phyloP scores from a whole-genome alignment of 2,888 invertebrate genomes.

The Zygogramma bicolorata region DNA sequence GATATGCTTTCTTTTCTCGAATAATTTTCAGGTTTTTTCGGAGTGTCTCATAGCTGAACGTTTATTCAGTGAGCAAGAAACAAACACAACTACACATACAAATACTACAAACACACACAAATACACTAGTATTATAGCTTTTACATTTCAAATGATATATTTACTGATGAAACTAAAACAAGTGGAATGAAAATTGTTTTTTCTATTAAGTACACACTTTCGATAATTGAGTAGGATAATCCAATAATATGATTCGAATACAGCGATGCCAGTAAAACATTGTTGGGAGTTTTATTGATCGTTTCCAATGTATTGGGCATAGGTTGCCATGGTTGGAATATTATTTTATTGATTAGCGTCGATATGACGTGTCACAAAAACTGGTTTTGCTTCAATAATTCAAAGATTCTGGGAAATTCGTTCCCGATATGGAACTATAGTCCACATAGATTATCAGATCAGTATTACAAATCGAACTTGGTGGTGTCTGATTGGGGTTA shows the following conservation, averaged over 20 bases:
- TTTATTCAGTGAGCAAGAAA: no score
- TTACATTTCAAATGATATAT: no score
- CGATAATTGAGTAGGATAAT: not conserved
- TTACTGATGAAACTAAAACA: no score
- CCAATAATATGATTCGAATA: not conserved
- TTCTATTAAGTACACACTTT: not conserved
- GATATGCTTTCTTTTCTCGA: no score
- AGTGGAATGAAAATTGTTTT: no score
- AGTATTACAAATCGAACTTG: not conserved
- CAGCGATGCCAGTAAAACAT: not conserved
- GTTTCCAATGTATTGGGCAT: conserved; percentile 49
- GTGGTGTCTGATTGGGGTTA: not conserved
- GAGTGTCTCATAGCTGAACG: no score
- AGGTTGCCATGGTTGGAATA: conserved; percentile 50
- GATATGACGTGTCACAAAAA: not conserved
- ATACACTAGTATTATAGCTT: no score
- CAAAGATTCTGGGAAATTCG: not conserved
- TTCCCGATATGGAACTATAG: not conserved
- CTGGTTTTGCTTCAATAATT: not conserved
- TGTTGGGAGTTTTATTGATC: conserved; percentile 37
- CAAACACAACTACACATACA: no score
- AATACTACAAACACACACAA: no score
- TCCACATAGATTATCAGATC: not conserved
- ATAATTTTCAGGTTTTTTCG: no score
- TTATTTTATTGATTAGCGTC: conserved; percentile 32